Conservation (phyloP, 2,888 invertebrate species). For the Chrysina gloriosa region DNA sequence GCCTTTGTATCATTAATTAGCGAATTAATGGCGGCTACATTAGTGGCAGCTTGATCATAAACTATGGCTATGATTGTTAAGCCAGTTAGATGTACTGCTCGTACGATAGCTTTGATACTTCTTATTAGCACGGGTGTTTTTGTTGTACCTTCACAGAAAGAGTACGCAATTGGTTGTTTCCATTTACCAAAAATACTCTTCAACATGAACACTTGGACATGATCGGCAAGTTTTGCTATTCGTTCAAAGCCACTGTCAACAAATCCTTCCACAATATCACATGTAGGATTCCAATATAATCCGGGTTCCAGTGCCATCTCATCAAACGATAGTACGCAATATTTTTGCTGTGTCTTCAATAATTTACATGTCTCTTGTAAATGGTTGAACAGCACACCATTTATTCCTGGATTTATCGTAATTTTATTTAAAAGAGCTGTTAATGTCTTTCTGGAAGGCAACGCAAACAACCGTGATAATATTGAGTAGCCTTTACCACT, state of each 20-base stretch:
- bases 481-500: constrained; percentile 41
- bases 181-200: constrained; percentile 23
- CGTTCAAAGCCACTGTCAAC: constrained; percentile 15
- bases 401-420: constrained; percentile 18
- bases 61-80: constrained; percentile 41
- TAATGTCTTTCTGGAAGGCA: constrained; percentile 42
- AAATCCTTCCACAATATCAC: constrained; percentile 16
- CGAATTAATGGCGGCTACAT: constrained; percentile 27
- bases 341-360: constrained; percentile 9
- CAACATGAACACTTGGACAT: constrained; percentile 30
- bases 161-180: constrained; percentile 36
- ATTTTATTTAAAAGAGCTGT: constrained; percentile 12
- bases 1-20: not conserved
- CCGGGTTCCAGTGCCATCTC: constrained; percentile 33
- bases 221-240: not conserved
- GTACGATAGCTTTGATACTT: constrained; percentile 31
- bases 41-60: constrained; percentile 45
- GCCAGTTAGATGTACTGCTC: constrained; percentile 23
- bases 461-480: constrained; percentile 40
- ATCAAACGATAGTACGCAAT: constrained; percentile 30
- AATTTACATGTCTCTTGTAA: not conserved
- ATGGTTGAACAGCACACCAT: not conserved
- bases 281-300: constrained; percentile 8
- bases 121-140: constrained; percentile 16
- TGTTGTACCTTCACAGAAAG: constrained; percentile 20